Conservation (phyloP, 2,797 vertebrate species). For the Coregonus sp. region DNA sequence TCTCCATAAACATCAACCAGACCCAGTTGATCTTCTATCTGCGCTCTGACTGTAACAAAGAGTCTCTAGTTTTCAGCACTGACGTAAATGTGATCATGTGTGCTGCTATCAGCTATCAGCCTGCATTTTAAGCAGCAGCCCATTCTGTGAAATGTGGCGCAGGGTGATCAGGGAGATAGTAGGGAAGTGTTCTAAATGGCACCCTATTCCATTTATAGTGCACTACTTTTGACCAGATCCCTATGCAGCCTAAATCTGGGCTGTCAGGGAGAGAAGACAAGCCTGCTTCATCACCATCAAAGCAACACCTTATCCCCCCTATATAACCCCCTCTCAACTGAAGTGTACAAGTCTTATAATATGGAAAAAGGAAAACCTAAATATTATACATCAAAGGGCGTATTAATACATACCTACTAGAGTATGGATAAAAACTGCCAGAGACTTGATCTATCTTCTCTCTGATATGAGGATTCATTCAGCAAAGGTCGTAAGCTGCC, state of each 20-base stretch:
- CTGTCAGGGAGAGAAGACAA: background rate
- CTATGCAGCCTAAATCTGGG: background rate
- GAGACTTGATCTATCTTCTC: background rate
- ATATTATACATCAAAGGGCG: background rate
- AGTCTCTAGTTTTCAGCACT: slow-evolving; percentile 25
- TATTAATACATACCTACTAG: background rate
- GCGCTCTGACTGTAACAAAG: slow-evolving; percentile 38
- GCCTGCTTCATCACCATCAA: background rate
- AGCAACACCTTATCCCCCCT: background rate
- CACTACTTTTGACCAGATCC: background rate
- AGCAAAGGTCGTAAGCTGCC: background rate
- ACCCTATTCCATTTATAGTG: slow-evolving; percentile 23
- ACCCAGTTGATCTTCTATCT: background rate
- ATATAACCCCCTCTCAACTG: background rate
- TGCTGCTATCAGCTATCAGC: slow-evolving; percentile 18
- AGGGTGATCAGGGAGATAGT: background rate
- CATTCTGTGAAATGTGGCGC: slow-evolving; percentile 5
- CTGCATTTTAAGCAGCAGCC: slow-evolving; percentile 5
- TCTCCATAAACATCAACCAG: background rate
- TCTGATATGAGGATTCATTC: background rate
- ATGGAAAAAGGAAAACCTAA: slow-evolving; percentile 15
- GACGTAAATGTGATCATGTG: slow-evolving; percentile 39
- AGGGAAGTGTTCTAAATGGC: background rate
- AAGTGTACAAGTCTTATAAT: background rate
- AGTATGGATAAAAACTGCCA: background rate